Percentiles rank a stretch among this genome's conserved stretches.
Conservation (phyloP, 2,113 vertebrate species). For the Anarrhichthys ocellatus region DNA sequence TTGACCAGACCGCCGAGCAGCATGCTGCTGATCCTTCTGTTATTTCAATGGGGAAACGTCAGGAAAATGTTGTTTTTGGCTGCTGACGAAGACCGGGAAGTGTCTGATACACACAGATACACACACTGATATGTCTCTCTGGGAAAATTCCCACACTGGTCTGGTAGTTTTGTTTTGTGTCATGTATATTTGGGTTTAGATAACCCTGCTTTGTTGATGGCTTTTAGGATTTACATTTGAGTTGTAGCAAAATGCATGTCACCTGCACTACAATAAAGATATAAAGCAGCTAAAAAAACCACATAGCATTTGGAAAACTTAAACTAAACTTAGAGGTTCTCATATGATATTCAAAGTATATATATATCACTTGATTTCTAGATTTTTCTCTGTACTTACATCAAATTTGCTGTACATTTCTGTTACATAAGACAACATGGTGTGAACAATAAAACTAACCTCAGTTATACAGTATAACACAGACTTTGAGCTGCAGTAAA, state of each 20-base stretch:
- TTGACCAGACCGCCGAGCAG: slow-evolving; percentile 25
- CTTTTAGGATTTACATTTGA: slow-evolving; percentile 21
- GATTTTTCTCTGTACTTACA: background rate
- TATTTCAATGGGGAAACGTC: slow-evolving; percentile 57
- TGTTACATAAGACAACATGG: slow-evolving; percentile 29
- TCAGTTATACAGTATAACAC: slow-evolving; percentile 25
- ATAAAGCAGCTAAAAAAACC: background rate
- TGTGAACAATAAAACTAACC: slow-evolving; percentile 33
- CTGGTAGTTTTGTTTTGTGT: slow-evolving; percentile 37
- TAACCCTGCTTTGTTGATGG: slow-evolving; percentile 24
- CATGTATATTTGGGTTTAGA: slow-evolving; percentile 27
- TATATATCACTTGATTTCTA: background rate
- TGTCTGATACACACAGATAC: slow-evolving; percentile 33
- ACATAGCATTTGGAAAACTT: background rate
- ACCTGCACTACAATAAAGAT: background rate
- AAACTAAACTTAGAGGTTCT: background rate
- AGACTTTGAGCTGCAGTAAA: slow-evolving; percentile 27
- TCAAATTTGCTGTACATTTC: background rate
- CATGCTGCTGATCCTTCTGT: slow-evolving; percentile 58
- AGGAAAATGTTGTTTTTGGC: slow-evolving; percentile 75
- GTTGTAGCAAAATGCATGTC: background rate
- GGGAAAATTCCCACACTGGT: slow-evolving; percentile 53
- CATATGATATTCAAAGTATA: background rate
- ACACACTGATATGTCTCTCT: slow-evolving; percentile 10
- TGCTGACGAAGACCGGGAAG: slow-evolving; percentile 57